phyloP scores from a whole-genome alignment of 2,113 vertebrate genomes.

The Ranitomeya imitator region DNA sequence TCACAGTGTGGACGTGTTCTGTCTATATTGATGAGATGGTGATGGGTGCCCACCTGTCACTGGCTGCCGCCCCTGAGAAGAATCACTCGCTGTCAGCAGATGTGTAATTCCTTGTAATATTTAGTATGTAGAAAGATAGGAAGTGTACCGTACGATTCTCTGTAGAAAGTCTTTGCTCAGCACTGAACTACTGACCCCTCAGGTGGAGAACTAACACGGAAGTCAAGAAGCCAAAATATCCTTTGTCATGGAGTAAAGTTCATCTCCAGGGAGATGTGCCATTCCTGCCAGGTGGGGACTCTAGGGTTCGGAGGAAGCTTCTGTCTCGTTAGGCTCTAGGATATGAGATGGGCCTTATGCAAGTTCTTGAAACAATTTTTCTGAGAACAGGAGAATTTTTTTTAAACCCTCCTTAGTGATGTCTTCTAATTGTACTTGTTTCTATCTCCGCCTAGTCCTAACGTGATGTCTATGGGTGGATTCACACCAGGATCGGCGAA shows the following conservation, averaged over 20 bases:
- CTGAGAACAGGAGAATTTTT: not conserved
- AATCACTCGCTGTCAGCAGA: no score
- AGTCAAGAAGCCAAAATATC: not conserved
- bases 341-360: not conserved
- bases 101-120: no score
- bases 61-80: no score
- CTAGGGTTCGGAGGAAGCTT: no score
- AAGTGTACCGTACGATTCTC: not conserved
- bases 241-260: slow-evolving; percentile 4
- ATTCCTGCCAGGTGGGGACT: not conserved
- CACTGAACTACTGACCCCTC: slow-evolving; percentile 21
- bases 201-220: not conserved
- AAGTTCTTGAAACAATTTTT: not conserved
- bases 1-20: no score
- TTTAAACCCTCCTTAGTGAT: not conserved
- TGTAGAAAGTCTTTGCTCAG: slow-evolving; percentile 30
- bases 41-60: no score
- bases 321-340: no score
- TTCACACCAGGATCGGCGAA: not conserved
- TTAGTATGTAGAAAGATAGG: not conserved
- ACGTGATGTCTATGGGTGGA: not conserved
- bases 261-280: not conserved
- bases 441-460: not conserved
- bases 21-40: no score
- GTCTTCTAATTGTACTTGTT: not conserved